Evolutionary conservation across 2,888 invertebrate species (phyloP), one percentile per base, ranked within the genome.

Genomic region (Melieria picta): DNA sequence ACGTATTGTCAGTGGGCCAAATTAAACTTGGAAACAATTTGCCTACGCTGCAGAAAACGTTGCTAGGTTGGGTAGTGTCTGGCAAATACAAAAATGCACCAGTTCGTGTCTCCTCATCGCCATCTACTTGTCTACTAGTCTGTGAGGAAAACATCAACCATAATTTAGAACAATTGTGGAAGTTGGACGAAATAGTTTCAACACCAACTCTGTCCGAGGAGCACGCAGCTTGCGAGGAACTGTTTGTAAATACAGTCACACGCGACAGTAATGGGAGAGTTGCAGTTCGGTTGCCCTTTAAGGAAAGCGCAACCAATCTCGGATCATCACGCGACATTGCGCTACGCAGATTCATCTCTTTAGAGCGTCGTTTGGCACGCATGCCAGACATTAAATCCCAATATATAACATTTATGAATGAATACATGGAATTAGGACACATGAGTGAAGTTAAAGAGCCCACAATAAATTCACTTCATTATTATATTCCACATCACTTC

Each of bases 381-480:
- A 50, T 69, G 2, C 47, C 56, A 10, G 65, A 74, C 9, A 46
- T 70, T 7, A 73, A 73, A 45, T 11, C 58, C 1, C 66, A 75
- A 60, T 78, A 77, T n/a, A 56, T 60, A 7, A 43, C 43, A 10
- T 77, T 78, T 61, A 65, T 77, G 55, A 55, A 67, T 16, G 75
- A 77, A 56, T 77, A 76, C 56, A 56, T 73, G 56, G 16, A 61
- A 75, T 65, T 78, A 90, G 91, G 69, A 84, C 88, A 50, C 89
- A 87, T 77, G 72, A 58, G 62, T 11, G 50, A 67, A 1, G 67
- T 72, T 9, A 48, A 13, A 7, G 57, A 66, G 45, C 52, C 71
- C 13, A 72, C 65, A 5, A 73, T 64, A 47, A 58, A 64, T 11
- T 73, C 71, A 16, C 43, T 72, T 9, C 57, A 72, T 63, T 75